Evolutionary conservation across 2,888 invertebrate species (phyloP), one percentile per base, ranked within the genome.

Genomic region (Ichneumoninae sp.): DNA sequence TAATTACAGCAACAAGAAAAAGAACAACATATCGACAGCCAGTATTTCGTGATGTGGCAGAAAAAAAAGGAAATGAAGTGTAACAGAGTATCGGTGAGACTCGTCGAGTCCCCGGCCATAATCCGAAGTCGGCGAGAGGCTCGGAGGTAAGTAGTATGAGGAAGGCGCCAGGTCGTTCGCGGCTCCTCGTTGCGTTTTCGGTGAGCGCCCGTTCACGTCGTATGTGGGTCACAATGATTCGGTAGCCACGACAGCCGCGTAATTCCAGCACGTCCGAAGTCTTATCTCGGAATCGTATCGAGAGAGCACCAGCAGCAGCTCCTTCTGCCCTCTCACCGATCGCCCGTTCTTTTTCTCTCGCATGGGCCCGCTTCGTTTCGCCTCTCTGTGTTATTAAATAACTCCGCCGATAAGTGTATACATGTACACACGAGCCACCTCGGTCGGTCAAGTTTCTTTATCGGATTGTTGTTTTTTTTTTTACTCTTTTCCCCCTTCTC

Each of bases 211-310:
- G 77, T 80, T 80, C 44, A 71, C 69, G 82, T 71, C 57, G 75
- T 62, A 70, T 91, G 89, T 92, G 88, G 91, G 92, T 91, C 92
- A 91, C 88, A 90, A 90, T 89, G 90, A 91, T 91, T 91, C 92
- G 91, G 91, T 90, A 91, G 91, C 90, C 87, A 66, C 75, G 72
- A 86, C 86, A 86, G 86, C 86, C 89, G 88, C 90, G 89, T 91
- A 89, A 89, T 88, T 87, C 84, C 86, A 79, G 86, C 86, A 86
- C 87, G 87, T 87, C 86, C 75, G 66, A 74, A 85, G 62, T 84
- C 86, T 90, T 89, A 90, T 90, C 89, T 87, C 76, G 81, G 76
- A 77, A 81, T 83, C 80, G 87, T 87, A 89, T 88, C 88, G 85
- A 86, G 86, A 75, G 74, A 86, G 76, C 85, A 70, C 80, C 85